phyloP scores from a whole-genome alignment of 2,113 vertebrate genomes.

The Halichoeres trimaculatus region DNA sequence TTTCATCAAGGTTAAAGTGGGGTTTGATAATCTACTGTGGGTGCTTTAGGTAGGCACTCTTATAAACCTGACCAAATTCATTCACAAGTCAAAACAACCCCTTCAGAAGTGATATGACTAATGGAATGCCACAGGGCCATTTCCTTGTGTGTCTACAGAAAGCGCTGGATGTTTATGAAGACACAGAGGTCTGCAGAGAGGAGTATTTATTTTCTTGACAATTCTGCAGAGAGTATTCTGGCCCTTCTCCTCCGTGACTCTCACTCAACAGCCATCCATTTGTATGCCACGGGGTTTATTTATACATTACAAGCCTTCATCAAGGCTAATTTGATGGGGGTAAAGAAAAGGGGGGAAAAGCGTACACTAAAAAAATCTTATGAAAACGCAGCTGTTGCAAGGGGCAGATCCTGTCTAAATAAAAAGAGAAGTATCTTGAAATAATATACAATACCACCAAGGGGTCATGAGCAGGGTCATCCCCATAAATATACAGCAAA shows the following conservation, averaged over 20 bases:
- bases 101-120: constrained; percentile 59
- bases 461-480: constrained; percentile 76
- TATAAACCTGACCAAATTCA: constrained; percentile 27
- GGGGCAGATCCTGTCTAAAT: constrained; percentile 80
- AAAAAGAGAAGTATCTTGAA: constrained; percentile 82
- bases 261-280: constrained; percentile 85
- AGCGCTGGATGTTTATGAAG: constrained; percentile 80
- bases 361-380: constrained; percentile 72
- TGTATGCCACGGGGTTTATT: constrained; percentile 84
- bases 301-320: constrained; percentile 85
- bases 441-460: constrained; percentile 81
- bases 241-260: constrained; percentile 72
- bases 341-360: constrained; percentile 58
- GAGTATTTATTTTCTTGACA: constrained; percentile 83
- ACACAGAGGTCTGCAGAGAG: constrained; percentile 72
- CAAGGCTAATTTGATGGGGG: constrained; percentile 84
- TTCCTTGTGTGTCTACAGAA: constrained; percentile 69
- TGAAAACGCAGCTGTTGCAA: constrained; percentile 84
- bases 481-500: constrained; percentile 78
- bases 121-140: constrained; percentile 67
- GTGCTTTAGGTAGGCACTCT: constrained; percentile 33
- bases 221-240: constrained; percentile 75
- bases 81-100: constrained; percentile 31
- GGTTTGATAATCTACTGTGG: neutral
- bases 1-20: neutral